Base-by-base conservation (phyloP, 2,113 vertebrate species). In the Acrocephalus arundinaceus region DNA sequence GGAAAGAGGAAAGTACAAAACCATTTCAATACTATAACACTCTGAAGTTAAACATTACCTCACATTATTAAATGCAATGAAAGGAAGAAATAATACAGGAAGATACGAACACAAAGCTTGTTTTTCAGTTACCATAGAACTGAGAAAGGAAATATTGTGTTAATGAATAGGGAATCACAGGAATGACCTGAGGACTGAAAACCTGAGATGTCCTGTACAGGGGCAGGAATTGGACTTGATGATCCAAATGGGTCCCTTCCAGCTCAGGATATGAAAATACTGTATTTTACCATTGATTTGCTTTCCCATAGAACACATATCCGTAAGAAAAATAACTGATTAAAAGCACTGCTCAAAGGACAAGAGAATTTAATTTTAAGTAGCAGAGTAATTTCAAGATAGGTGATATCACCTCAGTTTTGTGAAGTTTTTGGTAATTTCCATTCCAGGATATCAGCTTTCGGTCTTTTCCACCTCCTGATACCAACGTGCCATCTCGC, bases 381-480 rank as follows among this genome's bases (percentile, higher is more conserved):
- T 5, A 81, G 65, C 33, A 80, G 13, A 74, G 10, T 46, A 33
- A 77, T 66, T 87, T 77, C 57, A 76, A 61, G 37, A 28, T 27
- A 79, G n/a, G 33, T 1, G 0, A 4, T 23, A 96, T 97, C 86
- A 99, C 99, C 99, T 99, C 99, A 4, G 98, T 98, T 55, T 97
- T 98, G 85, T 99, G 98, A 93, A 98, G 98, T 93, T 99, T 99
- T 90, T 99, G 99, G 96, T 99, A 99, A 97, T 99, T 98, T 93
- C 98, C 97, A 80, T 99, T 98, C 99, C 99, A 99, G 49, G 99
- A 99, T 84, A 99, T 97, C 81, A 99, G 98, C 92, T 98, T 98
- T 35, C 99, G 98, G 97, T 99, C 99, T 95, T 99, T 99, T 33
- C 99, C 98, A 17, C 98, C 99, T 88, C 99, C 99, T 2, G 99